These are phyloP conservation scores for Suncus etruscus DNA, from an alignment of 2,113 vertebrate genomes.

Conservation along the genomic window DNA sequence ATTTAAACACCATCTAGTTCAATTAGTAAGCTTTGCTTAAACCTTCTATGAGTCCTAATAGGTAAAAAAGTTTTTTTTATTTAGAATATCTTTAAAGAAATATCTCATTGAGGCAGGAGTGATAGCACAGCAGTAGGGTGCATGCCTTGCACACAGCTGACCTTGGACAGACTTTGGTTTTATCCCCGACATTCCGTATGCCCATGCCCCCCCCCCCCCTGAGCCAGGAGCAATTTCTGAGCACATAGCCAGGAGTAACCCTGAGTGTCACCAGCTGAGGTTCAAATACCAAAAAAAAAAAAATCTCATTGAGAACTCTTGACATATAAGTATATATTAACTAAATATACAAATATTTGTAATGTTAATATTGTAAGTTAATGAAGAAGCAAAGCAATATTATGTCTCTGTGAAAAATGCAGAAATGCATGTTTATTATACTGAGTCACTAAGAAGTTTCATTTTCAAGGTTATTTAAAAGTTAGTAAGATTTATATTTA, in stretches of 20 bases:
- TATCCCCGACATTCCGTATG: too few species aligned
- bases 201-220: too few species aligned
- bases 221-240: too few species aligned
- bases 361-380: background rate
- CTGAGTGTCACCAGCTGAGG: too few species aligned
- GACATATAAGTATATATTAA: background rate
- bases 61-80: background rate
- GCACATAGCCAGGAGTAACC: too few species aligned
- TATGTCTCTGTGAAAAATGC: background rate
- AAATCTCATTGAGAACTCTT: constrained; percentile 10
- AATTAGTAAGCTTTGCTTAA: constrained; percentile 3
- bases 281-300: background rate
- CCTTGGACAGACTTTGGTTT: too few species aligned
- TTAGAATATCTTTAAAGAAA: constrained; percentile 36
- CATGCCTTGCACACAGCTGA: too few species aligned
- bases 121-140: too few species aligned
- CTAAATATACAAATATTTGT: background rate
- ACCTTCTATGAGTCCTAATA: background rate
- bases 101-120: background rate
- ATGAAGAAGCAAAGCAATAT: background rate
- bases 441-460: background rate
- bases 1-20: constrained; percentile 34
- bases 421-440: background rate
- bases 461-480: background rate
- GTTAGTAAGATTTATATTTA: background rate